Base-by-base conservation (phyloP, 2,888 invertebrate species). In the Drosophila algonquin region DNA sequence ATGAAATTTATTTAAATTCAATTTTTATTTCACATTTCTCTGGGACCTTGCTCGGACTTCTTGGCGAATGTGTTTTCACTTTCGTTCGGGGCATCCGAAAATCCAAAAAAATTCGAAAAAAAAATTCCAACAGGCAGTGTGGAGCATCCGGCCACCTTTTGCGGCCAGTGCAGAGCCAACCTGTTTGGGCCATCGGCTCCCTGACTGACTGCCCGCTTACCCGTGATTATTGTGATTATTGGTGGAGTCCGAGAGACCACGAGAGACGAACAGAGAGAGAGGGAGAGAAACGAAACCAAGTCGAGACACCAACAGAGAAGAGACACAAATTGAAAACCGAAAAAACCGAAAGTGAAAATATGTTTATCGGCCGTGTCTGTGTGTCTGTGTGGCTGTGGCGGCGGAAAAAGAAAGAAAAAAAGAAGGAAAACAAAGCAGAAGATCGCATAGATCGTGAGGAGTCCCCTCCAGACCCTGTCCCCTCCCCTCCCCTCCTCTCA, bases 1-100 rank as follows among this genome's bases (percentile, higher is more conserved):
- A 87, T 76, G 77, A 89, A 85, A 85, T 88, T 89, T 89, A 85
- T 89, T 89, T 89, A 85, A 85, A 85, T 89, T 85, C 86, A 85
- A 82, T 89, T 81, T 72, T 89, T 78, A 81, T 89, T 87, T 75
- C 67, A 72, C 69, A 78, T 21, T 54, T 48, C 24, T 16, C 61
- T 40, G 14, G 10, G n/a, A 21, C 8, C 30, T 30, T 1, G 30
- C 58, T 51, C 48, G 48, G 58, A 52, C 83, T 82, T 88, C 81
- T 81, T 80, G 81, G 68, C 67, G 74, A 61, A 64, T 67, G 80
- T 67, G 80, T 89, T 85, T 85, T 84, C 86, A 89, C 89, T 84
- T 84, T 84, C 88, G 75, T 84, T 87, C 40, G 81, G 40, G 40
- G 76, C 83, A 81, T 87, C 87, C 89, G 77, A 84, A 84, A 40